Evolutionary conservation across 2,113 vertebrate species (phyloP).

Genomic region (Plestiodon gilberti): DNA sequence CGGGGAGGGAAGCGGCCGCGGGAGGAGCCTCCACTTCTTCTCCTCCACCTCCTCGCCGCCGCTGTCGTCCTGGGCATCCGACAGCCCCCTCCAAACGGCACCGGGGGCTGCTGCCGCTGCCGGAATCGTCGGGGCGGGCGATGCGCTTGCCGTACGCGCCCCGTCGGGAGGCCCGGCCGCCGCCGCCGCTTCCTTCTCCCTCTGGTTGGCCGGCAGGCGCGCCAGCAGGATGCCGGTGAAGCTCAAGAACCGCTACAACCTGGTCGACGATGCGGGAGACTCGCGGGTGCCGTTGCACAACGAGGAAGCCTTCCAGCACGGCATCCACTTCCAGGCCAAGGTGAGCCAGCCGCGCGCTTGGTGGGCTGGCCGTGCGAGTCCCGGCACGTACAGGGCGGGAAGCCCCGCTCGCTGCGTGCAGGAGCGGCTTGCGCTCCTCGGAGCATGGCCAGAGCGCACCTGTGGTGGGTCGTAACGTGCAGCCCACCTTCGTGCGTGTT

Average conservation of each 20-base stretch:
- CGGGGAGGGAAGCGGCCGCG: neutral
- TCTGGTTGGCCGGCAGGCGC: neutral
- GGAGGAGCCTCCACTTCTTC: conserved; percentile 11
- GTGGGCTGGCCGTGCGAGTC: too few species aligned
- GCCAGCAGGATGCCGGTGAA: conserved; percentile 75
- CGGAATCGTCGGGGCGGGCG: neutral
- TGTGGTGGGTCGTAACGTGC: too few species aligned
- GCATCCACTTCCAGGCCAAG: conserved; percentile 92
- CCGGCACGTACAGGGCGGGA: too few species aligned
- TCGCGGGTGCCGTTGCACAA: conserved; percentile 89
- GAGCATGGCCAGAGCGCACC: neutral
- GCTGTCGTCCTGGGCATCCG: neutral
- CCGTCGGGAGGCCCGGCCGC: neutral
- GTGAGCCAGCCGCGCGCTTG: conserved; percentile 69
- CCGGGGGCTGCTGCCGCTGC: too few species aligned
- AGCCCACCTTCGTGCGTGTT: neutral
- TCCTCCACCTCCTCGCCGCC: neutral
- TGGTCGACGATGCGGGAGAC: conserved; percentile 91
- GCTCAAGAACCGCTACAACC: conserved; percentile 89
- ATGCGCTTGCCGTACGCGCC: neutral
- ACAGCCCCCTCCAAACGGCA: neutral
- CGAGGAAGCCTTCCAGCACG: conserved; percentile 91
- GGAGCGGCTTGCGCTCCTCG: neutral
- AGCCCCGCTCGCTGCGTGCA: neutral
- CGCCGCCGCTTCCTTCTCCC: neutral